phyloP scores from a whole-genome alignment of 2,888 invertebrate genomes.

The Drosophila mimetica region DNA sequence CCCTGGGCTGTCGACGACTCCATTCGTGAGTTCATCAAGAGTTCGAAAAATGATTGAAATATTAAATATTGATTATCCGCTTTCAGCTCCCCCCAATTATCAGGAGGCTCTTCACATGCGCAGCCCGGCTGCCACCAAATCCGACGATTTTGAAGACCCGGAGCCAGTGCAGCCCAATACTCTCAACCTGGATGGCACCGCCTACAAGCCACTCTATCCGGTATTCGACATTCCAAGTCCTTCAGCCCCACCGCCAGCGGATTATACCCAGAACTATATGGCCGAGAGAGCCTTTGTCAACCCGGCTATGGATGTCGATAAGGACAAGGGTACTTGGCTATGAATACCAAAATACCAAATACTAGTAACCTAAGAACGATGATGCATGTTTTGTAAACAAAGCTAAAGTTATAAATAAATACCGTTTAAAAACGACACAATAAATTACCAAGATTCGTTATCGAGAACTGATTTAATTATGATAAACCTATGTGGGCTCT shows the following conservation, averaged over 20 bases:
- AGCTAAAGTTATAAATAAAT: neutral
- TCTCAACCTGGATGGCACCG: constrained; percentile 49
- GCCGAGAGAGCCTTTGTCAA: constrained; percentile 33
- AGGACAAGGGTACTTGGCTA: constrained; percentile 65
- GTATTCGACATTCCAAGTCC: constrained; percentile 73
- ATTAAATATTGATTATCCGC: neutral
- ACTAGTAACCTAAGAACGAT: neutral
- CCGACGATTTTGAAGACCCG: constrained; percentile 14
- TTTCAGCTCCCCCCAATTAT: constrained; percentile 81
- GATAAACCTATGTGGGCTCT: too few relatives aligned
- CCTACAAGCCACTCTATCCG: constrained; percentile 77
- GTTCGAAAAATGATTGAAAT: too few relatives aligned
- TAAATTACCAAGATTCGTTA: too few relatives aligned
- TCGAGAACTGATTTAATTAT: too few relatives aligned
- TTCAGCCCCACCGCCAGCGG: constrained; percentile 44
- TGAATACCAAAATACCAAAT: constrained; percentile 11
- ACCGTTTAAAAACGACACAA: too few relatives aligned
- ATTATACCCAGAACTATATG: constrained; percentile 23
- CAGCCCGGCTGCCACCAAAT: neutral
- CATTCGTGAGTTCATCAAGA: constrained; percentile 57
- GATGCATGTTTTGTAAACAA: constrained; percentile 4
- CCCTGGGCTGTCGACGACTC: constrained; percentile 59
- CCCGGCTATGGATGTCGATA: constrained; percentile 35
- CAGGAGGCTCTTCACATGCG: constrained; percentile 80
- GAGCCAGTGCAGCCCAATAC: constrained; percentile 53